These are phyloP conservation scores for Caenorhabditis sp. DNA, from an alignment of 2,888 invertebrate species.

Conservation along the genomic window DNA sequence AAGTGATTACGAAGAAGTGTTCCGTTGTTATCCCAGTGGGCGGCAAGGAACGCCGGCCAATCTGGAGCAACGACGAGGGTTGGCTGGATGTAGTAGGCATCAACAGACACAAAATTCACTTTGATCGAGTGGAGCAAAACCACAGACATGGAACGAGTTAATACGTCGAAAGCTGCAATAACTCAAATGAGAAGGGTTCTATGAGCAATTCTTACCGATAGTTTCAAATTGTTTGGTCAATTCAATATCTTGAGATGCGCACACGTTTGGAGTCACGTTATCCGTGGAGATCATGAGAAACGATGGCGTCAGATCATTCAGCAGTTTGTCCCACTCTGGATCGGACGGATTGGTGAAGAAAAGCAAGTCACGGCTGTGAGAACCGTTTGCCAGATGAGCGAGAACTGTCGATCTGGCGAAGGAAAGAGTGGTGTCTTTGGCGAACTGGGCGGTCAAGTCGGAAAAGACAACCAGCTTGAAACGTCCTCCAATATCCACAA, in stretches of 20 bases:
- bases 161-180: conserved; percentile 68
- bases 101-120: conserved; percentile 79
- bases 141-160: conserved; percentile 76
- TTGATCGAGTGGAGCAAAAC: conserved; percentile 76
- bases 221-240: conserved; percentile 76
- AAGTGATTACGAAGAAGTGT: conserved; percentile 52
- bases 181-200: not conserved
- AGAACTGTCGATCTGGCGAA: conserved; percentile 76
- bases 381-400: conserved; percentile 68
- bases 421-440: conserved; percentile 76
- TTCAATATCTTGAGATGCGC: conserved; percentile 72
- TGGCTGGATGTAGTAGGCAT: conserved; percentile 76
- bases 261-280: conserved; percentile 73
- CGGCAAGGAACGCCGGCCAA: conserved; percentile 74
- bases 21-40: conserved; percentile 73
- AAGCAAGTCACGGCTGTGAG: conserved; percentile 67
- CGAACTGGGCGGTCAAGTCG: conserved; percentile 76
- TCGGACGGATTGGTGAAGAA: conserved; percentile 78
- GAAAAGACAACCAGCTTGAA: conserved; percentile 81
- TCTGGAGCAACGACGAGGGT: conserved; percentile 66
- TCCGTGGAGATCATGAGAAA: conserved; percentile 81
- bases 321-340: conserved; percentile 75
- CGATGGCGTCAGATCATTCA: conserved; percentile 80
- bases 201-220: conserved; percentile 63
- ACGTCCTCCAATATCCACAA: conserved; percentile 77